These are phyloP conservation scores for Drosophila kambysellisi DNA, from an alignment of 2,888 invertebrate genomes.

Conservation along the genomic window DNA sequence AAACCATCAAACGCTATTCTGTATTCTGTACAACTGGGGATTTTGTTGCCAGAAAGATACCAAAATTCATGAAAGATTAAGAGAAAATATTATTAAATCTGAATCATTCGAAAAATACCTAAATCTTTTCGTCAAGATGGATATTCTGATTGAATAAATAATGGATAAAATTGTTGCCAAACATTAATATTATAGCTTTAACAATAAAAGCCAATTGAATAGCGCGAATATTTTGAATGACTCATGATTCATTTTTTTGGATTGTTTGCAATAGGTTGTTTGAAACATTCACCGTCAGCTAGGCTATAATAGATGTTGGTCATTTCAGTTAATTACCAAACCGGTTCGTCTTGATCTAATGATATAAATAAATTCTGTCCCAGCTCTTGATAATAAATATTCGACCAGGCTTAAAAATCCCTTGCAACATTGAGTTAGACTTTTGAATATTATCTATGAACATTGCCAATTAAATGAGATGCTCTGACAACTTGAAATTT, in stretches of 20 bases:
- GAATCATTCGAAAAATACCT: slow-evolving; percentile 1
- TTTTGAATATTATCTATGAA: not conserved
- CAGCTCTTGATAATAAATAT: not conserved
- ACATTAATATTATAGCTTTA: not conserved
- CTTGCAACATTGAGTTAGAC: not conserved
- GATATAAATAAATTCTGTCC: not conserved
- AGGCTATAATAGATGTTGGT: not conserved
- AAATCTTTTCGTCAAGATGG: not conserved
- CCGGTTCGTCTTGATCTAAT: not conserved
- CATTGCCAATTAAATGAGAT: not conserved
- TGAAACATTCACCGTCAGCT: not conserved
- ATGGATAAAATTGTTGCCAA: not conserved
- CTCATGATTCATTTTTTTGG: not conserved
- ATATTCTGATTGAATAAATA: not conserved
- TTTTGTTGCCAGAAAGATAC: not conserved
- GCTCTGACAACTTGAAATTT: not conserved
- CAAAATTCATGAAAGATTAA: not conserved
- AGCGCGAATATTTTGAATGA: not conserved
- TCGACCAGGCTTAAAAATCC: not conserved
- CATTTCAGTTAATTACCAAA: not conserved
- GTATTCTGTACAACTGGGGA: not conserved
- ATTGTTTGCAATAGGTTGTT: not conserved
- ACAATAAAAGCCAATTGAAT: not conserved
- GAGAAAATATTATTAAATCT: not conserved
- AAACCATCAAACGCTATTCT: not conserved